Evolutionary conservation across 2,888 invertebrate species (phyloP).

Genomic region (Caenorhabditis virilis): DNA sequence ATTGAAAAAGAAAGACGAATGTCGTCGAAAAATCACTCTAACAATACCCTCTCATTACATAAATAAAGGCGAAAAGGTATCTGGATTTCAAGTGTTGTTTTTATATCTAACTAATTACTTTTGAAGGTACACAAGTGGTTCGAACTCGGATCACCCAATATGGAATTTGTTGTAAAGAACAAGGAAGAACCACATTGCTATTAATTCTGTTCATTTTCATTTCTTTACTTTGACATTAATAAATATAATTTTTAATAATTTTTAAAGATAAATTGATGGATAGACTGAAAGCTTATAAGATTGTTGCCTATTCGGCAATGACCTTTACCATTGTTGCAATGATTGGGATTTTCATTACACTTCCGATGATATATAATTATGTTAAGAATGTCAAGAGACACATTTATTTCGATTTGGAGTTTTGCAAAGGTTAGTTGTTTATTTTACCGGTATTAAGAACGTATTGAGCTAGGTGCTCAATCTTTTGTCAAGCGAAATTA

Average conservation of each 20-base stretch:
- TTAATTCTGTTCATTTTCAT: conserved; percentile 1
- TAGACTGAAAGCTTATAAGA: conserved; percentile 21
- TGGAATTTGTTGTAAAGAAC: conserved; percentile 43
- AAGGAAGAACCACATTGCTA: conserved; percentile 35
- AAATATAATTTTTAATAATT: too few species aligned
- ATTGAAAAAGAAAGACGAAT: conserved; percentile 15
- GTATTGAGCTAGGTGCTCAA: too few species aligned
- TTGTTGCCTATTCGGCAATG: conserved; percentile 27
- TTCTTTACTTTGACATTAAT: too few species aligned
- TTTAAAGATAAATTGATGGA: not conserved
- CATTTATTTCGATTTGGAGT: conserved; percentile 61
- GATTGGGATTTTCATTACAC: conserved; percentile 36
- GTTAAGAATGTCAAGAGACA: conserved; percentile 55
- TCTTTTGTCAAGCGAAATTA: too few species aligned
- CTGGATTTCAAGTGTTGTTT: not conserved
- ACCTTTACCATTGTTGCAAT: conserved; percentile 12
- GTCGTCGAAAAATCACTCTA: conserved; percentile 47
- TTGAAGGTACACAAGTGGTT: conserved; percentile 49
- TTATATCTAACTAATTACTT: conserved; percentile 2
- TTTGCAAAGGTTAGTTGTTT: conserved; percentile 59
- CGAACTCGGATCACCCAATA: conserved; percentile 45
- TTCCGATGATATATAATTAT: conserved; percentile 66
- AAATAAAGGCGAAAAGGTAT: conserved; percentile 38
- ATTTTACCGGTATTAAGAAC: too few species aligned
- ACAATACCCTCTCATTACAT: conserved; percentile 47